Evolutionary conservation across 2,888 invertebrate species (phyloP), one percentile per base, ranked within the genome.

Genomic region (Parnassius glacialis): DNA sequence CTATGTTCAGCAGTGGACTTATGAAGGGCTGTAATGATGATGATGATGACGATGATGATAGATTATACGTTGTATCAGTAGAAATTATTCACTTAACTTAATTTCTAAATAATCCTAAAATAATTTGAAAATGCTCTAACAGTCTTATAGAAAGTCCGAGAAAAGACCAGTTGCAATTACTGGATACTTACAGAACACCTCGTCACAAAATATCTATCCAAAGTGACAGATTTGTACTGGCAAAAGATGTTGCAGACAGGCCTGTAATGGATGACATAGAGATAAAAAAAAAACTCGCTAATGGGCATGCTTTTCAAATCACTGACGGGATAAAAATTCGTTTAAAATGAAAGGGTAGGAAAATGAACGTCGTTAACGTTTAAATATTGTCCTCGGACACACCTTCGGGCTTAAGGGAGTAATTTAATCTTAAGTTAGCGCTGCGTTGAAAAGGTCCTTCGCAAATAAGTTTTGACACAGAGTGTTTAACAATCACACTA

Each of bases 221-320:
- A 62, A 54, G 62, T 62, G 62, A 62, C 62, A 58, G 62, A 62
- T 62, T 62, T 50, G 54, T 54, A 62, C 58, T n/a, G 62, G 58
- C 54, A 44, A 61, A 62, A 62, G 58, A 62, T 62, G 62, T 50
- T 54, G 62, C 62, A 62, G 62, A 62, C 62, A 58, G 58, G 58
- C 54, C 58, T 51, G 62, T 79, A 79, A 78, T 75, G 75, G 75
- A 73, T 65, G 75, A 74, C 76, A 78, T 78, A 71, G 80, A 80
- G 34, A 34, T 34, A 34, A 79, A 77, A 80, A 77, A 80, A 79
- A 80, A 76, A 74, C 78, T 73, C 74, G 74, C 78, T 84, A 85
- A 84, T 84, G 85, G 84, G 81, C 80, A 80, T 78, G 83, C 83
- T 80, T 82, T 79, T 78, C 50, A 80, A 80, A 78, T 80, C 80